Evolutionary conservation across 2,113 vertebrate genomes (phyloP), one percentile per base, ranked within the genome.

Genomic region (Colistium nudipinnis): DNA sequence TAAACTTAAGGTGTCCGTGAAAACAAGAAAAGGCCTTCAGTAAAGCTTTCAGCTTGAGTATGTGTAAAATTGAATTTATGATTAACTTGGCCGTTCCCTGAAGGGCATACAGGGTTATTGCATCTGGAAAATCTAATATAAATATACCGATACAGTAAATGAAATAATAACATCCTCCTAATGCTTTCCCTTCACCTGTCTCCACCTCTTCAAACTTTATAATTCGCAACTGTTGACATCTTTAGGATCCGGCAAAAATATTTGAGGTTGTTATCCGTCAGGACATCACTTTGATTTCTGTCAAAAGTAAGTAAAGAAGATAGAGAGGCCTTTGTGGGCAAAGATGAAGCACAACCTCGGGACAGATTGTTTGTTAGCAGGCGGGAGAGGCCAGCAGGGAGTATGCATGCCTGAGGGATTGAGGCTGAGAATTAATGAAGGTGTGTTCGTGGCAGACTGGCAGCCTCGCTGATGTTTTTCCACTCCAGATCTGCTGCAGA

Each of bases 401-500:
- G 73, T 53, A 19, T 65, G 76, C 67, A 63, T 70, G 72, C 70
- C 69, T 72, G 68, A 59, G 55, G 57, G 75, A 79, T 60, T 67
- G 78, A 80, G 66, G 62, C 44, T 59, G 36, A 41, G 71, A 72
- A 66, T 81, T 88, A 87, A 82, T 85, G 62, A 78, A 82, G 71
- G 76, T 79, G 74, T 78, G 74, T 80, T 72, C 76, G 62, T 84
- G 78, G 80, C 89, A 85, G 54, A 61, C 70, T 76, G 60, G 81
- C 68, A 67, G 70, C 57, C 66, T 64, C 62, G 69, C 62, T 62
- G 48, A 76, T 88, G 83, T 73, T 91, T 88, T 85, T 87, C 68
- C 81, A 78, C 80, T 74, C 69, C 41, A 72, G 71, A 86, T 89
- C 80, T 74, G 13, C 66, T n/a, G 56, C 79, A 81, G 87, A 89